Percentiles rank a stretch among this genome's conserved stretches.
Evolutionary conservation across 2,797 vertebrate species (phyloP).

Genomic region (Typhlichthys subterraneus): DNA sequence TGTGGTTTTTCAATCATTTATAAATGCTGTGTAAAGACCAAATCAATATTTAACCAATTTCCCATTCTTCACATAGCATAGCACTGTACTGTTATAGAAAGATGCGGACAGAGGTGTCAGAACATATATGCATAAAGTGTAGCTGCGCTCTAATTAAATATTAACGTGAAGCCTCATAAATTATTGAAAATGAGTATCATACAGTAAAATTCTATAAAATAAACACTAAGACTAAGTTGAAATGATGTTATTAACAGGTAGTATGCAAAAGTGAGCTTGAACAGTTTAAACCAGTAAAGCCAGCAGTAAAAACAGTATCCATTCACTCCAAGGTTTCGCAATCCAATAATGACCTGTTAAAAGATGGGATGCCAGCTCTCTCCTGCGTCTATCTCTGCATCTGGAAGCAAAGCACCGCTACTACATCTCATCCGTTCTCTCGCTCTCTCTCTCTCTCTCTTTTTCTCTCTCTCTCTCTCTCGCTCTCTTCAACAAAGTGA

Average conservation of each 20-base stretch:
- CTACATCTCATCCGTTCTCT: neutral
- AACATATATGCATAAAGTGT: slow-evolving; percentile 40
- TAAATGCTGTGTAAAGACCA: slow-evolving; percentile 33
- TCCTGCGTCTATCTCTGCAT: slow-evolving; percentile 40
- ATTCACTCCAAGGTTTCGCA: slow-evolving; percentile 17
- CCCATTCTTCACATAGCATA: slow-evolving; percentile 13
- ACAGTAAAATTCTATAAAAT: slow-evolving; percentile 19
- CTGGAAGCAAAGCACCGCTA: slow-evolving; percentile 28
- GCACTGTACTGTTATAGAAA: slow-evolving; percentile 6
- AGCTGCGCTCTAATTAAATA: slow-evolving; percentile 70
- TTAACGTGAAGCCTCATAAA: slow-evolving; percentile 67
- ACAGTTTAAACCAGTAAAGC: neutral
- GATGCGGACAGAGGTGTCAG: slow-evolving; percentile 45
- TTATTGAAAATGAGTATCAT: slow-evolving; percentile 56
- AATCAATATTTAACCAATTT: slow-evolving; percentile 40
- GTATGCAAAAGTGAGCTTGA: slow-evolving; percentile 43
- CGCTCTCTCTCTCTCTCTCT: neutral
- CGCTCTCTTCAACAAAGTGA: slow-evolving; percentile 45
- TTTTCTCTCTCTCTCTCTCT: slow-evolving; percentile 24
- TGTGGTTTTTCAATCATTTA: slow-evolving; percentile 48
- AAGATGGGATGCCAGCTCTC: slow-evolving; percentile 40
- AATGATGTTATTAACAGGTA: slow-evolving; percentile 21
- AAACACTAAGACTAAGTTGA: slow-evolving; percentile 19
- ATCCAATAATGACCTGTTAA: slow-evolving; percentile 33
- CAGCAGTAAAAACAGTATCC: slow-evolving; percentile 17